A percentile compares a stretch with the other conserved stretches of the same genome.
phyloP scores from a whole-genome alignment of 2,888 invertebrate species.

The Perizoma flavofasciatum region DNA sequence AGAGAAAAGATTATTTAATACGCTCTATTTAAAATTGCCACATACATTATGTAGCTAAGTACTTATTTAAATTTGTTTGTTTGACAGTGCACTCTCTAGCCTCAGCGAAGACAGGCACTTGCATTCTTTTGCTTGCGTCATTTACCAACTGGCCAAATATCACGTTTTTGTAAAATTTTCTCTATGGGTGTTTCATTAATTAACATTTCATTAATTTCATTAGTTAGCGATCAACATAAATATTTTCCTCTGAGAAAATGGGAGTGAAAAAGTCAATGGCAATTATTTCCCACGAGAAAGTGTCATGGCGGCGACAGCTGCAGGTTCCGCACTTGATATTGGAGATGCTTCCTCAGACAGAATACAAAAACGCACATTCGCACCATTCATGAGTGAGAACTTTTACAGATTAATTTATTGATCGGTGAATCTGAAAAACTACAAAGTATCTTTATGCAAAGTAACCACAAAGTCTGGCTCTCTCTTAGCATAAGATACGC shows the following conservation, averaged over 20 bases:
- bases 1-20: conserved; percentile 2
- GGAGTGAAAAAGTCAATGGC: conserved; percentile 54
- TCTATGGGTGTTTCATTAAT: too few species aligned
- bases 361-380: conserved; percentile 35
- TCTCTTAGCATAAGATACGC: too few species aligned
- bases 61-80: not conserved
- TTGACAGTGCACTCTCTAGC: not conserved
- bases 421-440: conserved; percentile 9
- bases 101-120: too few species aligned
- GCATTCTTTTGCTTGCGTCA: not conserved
- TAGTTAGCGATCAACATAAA: conserved; percentile 2
- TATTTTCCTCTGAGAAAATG: conserved; percentile 50
- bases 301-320: conserved; percentile 47
- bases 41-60: too few species aligned
- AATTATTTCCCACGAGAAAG: conserved; percentile 61
- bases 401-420: conserved; percentile 28
- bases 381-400: conserved; percentile 49
- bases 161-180: too few species aligned
- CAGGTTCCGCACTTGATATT: conserved; percentile 44
- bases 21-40: conserved; percentile 17
- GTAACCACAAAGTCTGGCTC: too few species aligned
- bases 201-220: not conserved
- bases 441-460: too few species aligned
- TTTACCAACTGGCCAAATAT: conserved; percentile 8
- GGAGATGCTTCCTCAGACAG: conserved; percentile 35